Conservation (phyloP, 1,140 invertebrate species). For the Zaprionus camerounensis region DNA sequence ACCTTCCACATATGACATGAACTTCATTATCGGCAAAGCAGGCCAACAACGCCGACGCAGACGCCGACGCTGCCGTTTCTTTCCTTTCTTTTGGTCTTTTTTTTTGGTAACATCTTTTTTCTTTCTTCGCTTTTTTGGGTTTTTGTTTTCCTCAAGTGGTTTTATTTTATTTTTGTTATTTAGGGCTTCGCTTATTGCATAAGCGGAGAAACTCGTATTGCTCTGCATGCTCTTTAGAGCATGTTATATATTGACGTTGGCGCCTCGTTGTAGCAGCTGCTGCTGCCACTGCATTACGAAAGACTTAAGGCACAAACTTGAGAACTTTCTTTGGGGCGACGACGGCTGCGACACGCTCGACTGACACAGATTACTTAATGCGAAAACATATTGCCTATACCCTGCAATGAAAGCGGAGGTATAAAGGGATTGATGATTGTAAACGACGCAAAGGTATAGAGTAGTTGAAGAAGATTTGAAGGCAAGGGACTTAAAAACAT, state of each 20-base stretch:
- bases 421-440: background rate
- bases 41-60: slow-evolving; percentile 43
- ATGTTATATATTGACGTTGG: slow-evolving; percentile 63
- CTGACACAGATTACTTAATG: slow-evolving; percentile 69
- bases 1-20: slow-evolving; percentile 61
- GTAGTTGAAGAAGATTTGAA: background rate
- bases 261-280: slow-evolving; percentile 10
- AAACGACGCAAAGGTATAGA: background rate
- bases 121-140: slow-evolving; percentile 28
- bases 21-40: slow-evolving; percentile 73
- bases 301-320: slow-evolving; percentile 69
- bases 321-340: slow-evolving; percentile 68
- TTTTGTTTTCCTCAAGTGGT: slow-evolving; percentile 73
- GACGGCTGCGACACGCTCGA: background rate
- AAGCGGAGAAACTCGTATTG: slow-evolving; percentile 79
- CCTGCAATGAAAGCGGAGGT: background rate
- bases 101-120: slow-evolving; percentile 76
- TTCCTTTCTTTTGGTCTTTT: slow-evolving; percentile 19
- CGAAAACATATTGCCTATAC: slow-evolving; percentile 12
- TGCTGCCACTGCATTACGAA: slow-evolving; percentile 37
- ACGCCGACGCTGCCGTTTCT: slow-evolving; percentile 22
- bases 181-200: slow-evolving; percentile 78
- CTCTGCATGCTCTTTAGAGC: slow-evolving; percentile 73
- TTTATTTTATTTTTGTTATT: slow-evolving; percentile 77
- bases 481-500: too few relatives aligned